Evolutionary conservation across 2,113 vertebrate genomes (phyloP), one percentile per base, ranked within the genome.

Genomic region (Xiphophorus maculatus): DNA sequence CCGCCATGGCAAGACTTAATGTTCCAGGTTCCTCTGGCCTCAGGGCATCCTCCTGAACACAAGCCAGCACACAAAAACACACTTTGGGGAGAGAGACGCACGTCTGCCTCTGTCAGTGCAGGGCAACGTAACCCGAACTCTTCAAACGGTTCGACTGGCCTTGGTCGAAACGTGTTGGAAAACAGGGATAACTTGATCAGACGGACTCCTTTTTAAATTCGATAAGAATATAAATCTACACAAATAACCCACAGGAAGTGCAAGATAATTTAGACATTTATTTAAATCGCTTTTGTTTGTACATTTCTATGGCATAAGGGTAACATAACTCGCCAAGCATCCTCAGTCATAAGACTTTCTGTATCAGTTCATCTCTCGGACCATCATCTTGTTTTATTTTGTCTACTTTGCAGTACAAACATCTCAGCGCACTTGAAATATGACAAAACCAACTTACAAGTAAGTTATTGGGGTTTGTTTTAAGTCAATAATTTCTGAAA

Each of bases 1-100:
- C 70, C 25, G 12, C 86, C 76, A 42, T 83, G 86, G 87, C 87
- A 84, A 81, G 84, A 70, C 88, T 87, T 89, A 90, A 90, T 88
- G 91, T 90, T 93, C 86, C 90, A 90, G 89, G 87, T 93, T 90
- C 87, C 65, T 88, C 80, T 83, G 78, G 66, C 91, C 91, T 82
- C 74, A 19, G 90, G 90, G 84, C 90, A 63, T 90, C 88, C 86
- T 75, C 84, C 84, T 71, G 29, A 32, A 77, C 74, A 79, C 74
- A 69, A 30, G 32, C 81, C 76, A 51, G 64, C 80, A 74, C 75
- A 81, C 76, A 79, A 35, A 62, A 76, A 82, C 74, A 83, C 81
- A 84, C 80, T 88, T 77, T 72, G 73, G 84, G 82, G 81, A 78
- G 76, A 78, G 71, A 29, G 68, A 65, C 11, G 66, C 89, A 63